A percentile compares a stretch with the other conserved stretches of the same genome.
Evolutionary conservation across 1,140 invertebrate genomes (phyloP).

Genomic region (Melanaphis sacchari): DNA sequence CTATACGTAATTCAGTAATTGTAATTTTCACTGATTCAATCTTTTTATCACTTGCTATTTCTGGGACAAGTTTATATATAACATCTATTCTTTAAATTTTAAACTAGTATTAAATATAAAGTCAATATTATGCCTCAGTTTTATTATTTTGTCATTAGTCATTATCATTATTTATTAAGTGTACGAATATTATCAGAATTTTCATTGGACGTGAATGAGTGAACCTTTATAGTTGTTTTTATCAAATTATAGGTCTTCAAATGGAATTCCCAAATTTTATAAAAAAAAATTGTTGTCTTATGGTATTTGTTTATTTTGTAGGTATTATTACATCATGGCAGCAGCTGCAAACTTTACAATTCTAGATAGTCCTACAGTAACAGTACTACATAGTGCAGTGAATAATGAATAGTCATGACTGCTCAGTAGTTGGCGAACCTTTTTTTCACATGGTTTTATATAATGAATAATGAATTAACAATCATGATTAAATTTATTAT

Average conservation of each 20-base stretch:
- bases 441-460: neutral
- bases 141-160: neutral
- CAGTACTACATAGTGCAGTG: neutral
- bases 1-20: neutral
- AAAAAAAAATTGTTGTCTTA: neutral
- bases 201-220: neutral
- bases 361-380: too few species aligned
- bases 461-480: neutral
- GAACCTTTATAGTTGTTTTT: neutral
- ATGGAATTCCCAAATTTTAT: slow-evolving; percentile 4
- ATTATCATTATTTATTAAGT: neutral
- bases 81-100: neutral
- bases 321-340: neutral
- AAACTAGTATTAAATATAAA: neutral
- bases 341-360: neutral
- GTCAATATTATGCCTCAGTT: neutral
- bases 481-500: neutral
- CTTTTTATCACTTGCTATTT: neutral
- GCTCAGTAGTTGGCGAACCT: neutral
- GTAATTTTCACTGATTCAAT: neutral
- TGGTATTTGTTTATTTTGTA: neutral
- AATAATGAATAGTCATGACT: neutral
- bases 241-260: neutral
- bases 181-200: neutral
- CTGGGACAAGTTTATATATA: neutral